Evolutionary conservation across 2,113 vertebrate species (phyloP).

Genomic region (Raja brachyura): DNA sequence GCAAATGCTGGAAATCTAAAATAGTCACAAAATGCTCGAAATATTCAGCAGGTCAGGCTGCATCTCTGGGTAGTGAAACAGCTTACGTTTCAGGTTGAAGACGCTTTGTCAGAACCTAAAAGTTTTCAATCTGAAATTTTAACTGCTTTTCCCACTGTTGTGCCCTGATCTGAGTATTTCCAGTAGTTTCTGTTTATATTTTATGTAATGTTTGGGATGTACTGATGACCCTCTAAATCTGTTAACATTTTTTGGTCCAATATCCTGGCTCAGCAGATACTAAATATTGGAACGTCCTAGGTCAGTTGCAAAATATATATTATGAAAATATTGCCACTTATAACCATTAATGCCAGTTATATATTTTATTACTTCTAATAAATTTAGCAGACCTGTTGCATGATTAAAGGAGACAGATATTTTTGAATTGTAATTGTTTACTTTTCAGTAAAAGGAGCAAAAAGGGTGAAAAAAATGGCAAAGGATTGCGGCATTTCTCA

Average conservation of each 20-base stretch:
- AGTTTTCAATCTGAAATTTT: neutral
- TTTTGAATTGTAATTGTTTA: slow-evolving; percentile 12
- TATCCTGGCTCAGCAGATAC: neutral
- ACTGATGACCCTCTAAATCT: neutral
- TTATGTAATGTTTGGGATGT: neutral
- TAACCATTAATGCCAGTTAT: no score
- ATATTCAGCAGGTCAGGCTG: no score
- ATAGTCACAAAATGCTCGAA: no score
- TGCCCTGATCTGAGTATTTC: neutral
- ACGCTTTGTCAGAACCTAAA: no score
- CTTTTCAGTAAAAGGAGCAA: slow-evolving; percentile 79
- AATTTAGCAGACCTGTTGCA: neutral
- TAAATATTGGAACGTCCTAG: neutral
- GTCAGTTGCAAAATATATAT: neutral
- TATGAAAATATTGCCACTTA: no score
- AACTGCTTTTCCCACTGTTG: neutral
- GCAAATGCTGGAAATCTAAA: no score
- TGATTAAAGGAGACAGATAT: neutral
- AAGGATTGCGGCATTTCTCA: slow-evolving; percentile 94
- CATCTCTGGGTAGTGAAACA: no score
- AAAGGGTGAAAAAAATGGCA: slow-evolving; percentile 98
- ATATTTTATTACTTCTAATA: no score
- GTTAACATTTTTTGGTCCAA: neutral
- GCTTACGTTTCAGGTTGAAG: no score
- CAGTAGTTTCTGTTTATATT: no score